Conservation (phyloP, 2,113 vertebrate genomes). For the Dasypus novemcinctus region DNA sequence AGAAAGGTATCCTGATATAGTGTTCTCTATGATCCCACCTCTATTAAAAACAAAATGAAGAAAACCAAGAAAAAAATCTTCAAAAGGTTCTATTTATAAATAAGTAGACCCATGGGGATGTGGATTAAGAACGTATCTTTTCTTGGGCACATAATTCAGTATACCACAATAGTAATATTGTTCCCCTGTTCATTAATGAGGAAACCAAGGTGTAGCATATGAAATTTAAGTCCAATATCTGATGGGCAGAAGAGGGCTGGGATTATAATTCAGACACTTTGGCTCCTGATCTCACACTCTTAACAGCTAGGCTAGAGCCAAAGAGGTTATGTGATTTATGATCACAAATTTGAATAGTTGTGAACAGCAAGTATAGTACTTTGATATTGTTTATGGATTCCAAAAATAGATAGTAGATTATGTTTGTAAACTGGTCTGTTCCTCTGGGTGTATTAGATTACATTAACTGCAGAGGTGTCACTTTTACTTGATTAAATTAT, state of each 20-base stretch:
- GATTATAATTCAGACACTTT: not conserved
- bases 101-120: too few relatives aligned
- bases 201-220: not conserved
- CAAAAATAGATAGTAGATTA: too few relatives aligned
- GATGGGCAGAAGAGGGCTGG: not conserved
- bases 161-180: too few relatives aligned
- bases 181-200: not conserved
- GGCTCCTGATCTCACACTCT: not conserved
- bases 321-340: not conserved
- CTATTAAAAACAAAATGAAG: conserved; percentile 22
- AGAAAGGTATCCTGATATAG: not conserved
- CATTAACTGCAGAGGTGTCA: too few relatives aligned
- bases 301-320: not conserved
- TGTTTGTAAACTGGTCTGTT: too few relatives aligned
- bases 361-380: not conserved
- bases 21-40: not conserved
- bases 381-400: too few relatives aligned
- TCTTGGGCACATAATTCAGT: too few relatives aligned
- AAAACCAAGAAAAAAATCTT: not conserved
- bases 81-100: too few relatives aligned
- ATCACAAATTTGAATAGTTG: not conserved
- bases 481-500: too few relatives aligned
- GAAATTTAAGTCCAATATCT: not conserved
- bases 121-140: too few relatives aligned
- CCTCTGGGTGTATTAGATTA: too few relatives aligned